Conservation (phyloP, 2,113 vertebrate genomes). For the Cariama cristata region DNA sequence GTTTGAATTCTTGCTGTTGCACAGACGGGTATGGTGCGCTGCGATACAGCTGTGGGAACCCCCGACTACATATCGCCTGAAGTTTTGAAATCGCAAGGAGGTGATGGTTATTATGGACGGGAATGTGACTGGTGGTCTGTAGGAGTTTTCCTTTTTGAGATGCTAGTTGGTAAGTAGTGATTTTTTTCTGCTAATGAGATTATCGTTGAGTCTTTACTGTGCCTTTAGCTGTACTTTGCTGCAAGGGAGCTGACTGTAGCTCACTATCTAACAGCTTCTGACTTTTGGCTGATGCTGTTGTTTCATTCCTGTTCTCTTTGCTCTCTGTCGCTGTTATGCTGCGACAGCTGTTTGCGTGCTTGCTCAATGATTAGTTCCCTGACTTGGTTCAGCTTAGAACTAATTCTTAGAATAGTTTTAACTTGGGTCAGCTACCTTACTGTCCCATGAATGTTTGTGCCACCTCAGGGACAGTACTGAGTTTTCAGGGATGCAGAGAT, state of each 20-base stretch:
- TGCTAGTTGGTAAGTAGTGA: conserved; percentile 93
- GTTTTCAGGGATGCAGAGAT: neutral
- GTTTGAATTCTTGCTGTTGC: neutral
- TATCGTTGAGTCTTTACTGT: rapidly evolving
- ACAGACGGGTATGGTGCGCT: conserved; percentile 97
- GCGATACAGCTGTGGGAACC: conserved; percentile 95
- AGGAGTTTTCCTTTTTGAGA: conserved; percentile 98
- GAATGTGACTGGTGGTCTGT: conserved; percentile 99
- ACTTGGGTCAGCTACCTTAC: neutral
- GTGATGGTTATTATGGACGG: conserved; percentile 95
- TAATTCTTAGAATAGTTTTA: conserved; percentile 7
- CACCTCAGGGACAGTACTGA: neutral
- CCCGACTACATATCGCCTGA: conserved; percentile 97
- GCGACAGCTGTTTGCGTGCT: neutral
- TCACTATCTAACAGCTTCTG: neutral
- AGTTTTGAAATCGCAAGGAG: conserved; percentile 95
- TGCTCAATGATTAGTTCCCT: neutral
- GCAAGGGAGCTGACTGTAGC: neutral
- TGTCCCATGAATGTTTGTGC: neutral
- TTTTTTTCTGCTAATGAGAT: neutral
- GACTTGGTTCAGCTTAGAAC: neutral
- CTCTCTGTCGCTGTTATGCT: rapidly evolving
- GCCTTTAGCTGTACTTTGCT: neutral
- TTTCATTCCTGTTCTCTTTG: neutral
- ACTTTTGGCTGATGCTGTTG: neutral